Percentiles rank a stretch among this genome's conserved stretches.
phyloP scores from a whole-genome alignment of 2,888 invertebrate genomes.

The Pseudococcus longispinus region DNA sequence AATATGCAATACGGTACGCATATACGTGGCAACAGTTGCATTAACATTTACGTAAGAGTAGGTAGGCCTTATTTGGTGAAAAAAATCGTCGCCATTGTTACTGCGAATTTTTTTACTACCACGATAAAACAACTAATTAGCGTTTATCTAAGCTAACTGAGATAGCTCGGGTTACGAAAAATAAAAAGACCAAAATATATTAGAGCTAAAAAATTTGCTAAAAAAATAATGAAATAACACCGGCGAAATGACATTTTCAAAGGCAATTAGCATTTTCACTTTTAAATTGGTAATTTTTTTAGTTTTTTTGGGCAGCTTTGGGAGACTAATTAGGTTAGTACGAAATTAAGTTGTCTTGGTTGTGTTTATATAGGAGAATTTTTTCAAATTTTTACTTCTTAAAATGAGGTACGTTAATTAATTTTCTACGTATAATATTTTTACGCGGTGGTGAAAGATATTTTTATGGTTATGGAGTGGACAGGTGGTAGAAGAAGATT shows the following conservation, averaged over 20 bases:
- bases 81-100: not conserved
- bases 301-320: not conserved
- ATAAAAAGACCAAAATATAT: not conserved
- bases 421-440: not conserved
- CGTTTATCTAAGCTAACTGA: not conserved
- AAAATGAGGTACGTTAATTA: not conserved
- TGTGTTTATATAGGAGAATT: not conserved
- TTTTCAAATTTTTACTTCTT: not conserved
- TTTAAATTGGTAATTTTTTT: constrained; percentile 6
- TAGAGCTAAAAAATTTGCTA: not conserved
- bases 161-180: not conserved
- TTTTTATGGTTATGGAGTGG: not conserved
- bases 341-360: not conserved
- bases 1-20: not conserved
- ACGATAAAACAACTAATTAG: constrained; percentile 6
- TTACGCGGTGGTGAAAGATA: not conserved
- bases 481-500: too few species aligned
- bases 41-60: not conserved
- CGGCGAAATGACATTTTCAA: not conserved
- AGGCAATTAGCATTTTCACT: not conserved
- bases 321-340: not conserved
- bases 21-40: not conserved
- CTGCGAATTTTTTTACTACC: not conserved
- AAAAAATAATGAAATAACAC: not conserved
- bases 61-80: not conserved